A percentile compares a stretch with the other conserved stretches of the same genome.
Conservation (phyloP, 2,797 vertebrate species). For the Huso huso region DNA sequence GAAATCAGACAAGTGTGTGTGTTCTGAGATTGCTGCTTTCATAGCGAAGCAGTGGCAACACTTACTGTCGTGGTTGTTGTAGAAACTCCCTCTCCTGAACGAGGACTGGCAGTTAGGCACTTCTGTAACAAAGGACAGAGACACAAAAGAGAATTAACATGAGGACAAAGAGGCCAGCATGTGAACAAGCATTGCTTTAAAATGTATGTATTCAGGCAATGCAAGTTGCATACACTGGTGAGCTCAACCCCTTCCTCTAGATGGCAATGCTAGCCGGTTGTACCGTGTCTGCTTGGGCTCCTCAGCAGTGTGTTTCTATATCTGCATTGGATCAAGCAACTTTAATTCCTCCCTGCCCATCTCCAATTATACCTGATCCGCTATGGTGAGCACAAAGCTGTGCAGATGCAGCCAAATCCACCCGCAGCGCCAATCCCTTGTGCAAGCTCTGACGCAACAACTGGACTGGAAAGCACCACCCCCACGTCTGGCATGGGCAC, state of each 20-base stretch:
- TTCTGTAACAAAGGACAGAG: slow-evolving; percentile 62
- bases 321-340: slow-evolving; percentile 15
- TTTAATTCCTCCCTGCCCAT: slow-evolving; percentile 10
- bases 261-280: too few species aligned
- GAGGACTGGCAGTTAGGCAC: slow-evolving; percentile 95
- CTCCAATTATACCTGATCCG: slow-evolving; percentile 1
- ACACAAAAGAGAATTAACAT: not conserved
- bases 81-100: slow-evolving; percentile 76
- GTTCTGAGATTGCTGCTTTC: too few species aligned
- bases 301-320: not conserved
- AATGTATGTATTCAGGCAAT: too few species aligned
- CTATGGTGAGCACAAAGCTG: not conserved
- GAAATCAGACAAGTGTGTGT: too few species aligned
- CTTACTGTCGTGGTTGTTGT: slow-evolving; percentile 82
- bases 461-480: slow-evolving; percentile 16
- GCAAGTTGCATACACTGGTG: too few species aligned
- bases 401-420: not conserved
- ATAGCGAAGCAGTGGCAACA: too few species aligned
- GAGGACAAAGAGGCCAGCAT: too few species aligned
- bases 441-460: slow-evolving; percentile 17
- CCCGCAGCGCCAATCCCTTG: not conserved
- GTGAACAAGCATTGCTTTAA: too few species aligned
- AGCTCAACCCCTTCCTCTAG: too few species aligned
- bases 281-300: too few species aligned
- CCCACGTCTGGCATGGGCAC: slow-evolving; percentile 18